Evolutionary conservation across 1,140 invertebrate genomes (phyloP).

Genomic region (Chionoecetes opilio): DNA sequence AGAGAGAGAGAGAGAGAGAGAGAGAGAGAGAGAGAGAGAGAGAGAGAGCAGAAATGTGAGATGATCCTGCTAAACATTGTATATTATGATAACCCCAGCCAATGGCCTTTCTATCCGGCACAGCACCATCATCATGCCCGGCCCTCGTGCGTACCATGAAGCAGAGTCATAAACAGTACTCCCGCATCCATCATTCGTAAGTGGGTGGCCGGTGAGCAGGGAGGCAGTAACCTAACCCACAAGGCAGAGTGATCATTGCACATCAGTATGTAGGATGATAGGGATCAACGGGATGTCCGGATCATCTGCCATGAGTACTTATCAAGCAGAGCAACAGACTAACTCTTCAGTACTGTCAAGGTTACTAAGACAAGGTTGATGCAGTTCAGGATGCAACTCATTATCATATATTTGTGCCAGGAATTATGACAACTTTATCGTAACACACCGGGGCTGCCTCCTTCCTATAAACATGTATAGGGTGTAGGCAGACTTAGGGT

Average conservation of each 20-base stretch:
- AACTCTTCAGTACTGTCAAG: no score
- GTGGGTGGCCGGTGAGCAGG: not conserved
- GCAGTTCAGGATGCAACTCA: no score
- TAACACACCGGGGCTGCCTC: no score
- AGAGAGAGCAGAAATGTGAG: not conserved
- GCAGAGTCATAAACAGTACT: not conserved
- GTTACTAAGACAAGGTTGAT: no score
- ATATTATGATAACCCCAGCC: not conserved
- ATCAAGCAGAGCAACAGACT: no score
- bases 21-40: not conserved
- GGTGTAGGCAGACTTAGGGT: no score
- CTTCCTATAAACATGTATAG: no score
- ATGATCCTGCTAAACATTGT: not conserved
- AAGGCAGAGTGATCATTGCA: not conserved
- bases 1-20: not conserved
- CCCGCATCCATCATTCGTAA: not conserved
- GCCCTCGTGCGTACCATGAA: not conserved
- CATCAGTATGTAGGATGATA: not conserved
- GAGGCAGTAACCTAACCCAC: not conserved
- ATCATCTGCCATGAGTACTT: no score
- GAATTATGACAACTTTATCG: no score
- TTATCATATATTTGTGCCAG: no score
- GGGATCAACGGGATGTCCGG: no score
- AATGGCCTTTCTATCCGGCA: slow-evolving; percentile 12
- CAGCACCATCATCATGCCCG: not conserved